These are phyloP conservation scores for Drosophila yakuba DNA, from an alignment of 1,140 invertebrate species.

Conservation along the genomic window DNA sequence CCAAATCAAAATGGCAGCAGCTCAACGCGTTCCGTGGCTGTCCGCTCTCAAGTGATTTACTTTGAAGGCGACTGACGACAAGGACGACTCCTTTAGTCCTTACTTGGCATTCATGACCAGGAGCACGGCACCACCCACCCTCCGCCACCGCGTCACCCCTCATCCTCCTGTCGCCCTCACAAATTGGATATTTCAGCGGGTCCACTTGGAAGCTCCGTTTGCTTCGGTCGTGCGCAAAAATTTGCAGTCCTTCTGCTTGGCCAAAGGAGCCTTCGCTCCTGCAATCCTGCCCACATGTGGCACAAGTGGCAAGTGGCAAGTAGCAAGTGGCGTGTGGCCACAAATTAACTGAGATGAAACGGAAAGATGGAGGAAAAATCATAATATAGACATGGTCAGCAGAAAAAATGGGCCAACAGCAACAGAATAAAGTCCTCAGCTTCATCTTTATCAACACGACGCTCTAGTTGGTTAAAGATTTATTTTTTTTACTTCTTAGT, in stretches of 20 bases:
- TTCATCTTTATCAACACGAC: conserved; percentile 20
- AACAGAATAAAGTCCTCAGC: conserved; percentile 45
- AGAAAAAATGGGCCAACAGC: conserved; percentile 60
- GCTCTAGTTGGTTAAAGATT: neutral
- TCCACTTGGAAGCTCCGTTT: conserved; percentile 49
- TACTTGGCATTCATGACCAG: conserved; percentile 79
- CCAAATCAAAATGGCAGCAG: conserved; percentile 80
- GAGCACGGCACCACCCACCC: neutral
- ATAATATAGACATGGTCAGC: conserved; percentile 80
- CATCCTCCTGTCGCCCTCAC: conserved; percentile 30
- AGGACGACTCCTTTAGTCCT: conserved; percentile 73
- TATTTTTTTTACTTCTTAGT: neutral
- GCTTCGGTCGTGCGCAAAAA: conserved; percentile 77
- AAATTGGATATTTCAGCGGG: conserved; percentile 71
- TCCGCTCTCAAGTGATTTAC: conserved; percentile 75
- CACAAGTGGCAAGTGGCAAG: conserved; percentile 48
- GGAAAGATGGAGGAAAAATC: conserved; percentile 42
- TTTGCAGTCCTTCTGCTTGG: conserved; percentile 57
- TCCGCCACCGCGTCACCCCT: neutral
- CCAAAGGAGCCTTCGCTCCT: conserved; percentile 15
- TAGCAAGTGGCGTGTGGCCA: conserved; percentile 56
- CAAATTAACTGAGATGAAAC: conserved; percentile 69
- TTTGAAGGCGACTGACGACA: conserved; percentile 60
- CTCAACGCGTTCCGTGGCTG: conserved; percentile 49
- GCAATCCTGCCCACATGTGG: conserved; percentile 51